Base-by-base conservation (phyloP, 2,113 vertebrate species). In the Anhinga anhinga region DNA sequence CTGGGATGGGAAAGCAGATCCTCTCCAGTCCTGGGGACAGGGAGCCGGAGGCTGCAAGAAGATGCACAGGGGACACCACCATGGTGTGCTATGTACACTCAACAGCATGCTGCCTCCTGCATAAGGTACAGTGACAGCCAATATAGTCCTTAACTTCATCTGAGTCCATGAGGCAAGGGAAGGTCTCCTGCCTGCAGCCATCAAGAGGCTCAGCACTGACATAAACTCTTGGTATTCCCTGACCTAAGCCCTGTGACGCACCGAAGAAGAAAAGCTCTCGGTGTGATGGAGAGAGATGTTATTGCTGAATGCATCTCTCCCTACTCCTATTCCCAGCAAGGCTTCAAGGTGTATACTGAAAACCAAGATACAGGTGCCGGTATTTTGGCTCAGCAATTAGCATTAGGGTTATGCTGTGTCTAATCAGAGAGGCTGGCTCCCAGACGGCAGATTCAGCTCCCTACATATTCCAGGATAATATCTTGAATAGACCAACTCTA, bases 81-180 rank as follows among this genome's bases (percentile, higher is more conserved):
- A 4, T 1, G 8, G 76, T 1, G 4, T 16, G 42, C 53, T 45
- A 1, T 2, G 16, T 11, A 26, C 32, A 5, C 63, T 20, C 15
- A 16, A 21, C 20, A 44, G 52, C 47, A 10, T 5, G 10, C 26
- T 66, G 62, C 45, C 50, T 56, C 29, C 44, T 53, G 45, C 8
- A 0, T 10, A 18, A 58, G 42, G 67, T 13, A 40, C 1, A 1
- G 56, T 18, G 62, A 63, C 32, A 16, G 38, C 22, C 22, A 47
- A 3, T 23, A 20, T 1, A 40, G 47, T 40, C 29, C 45, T 59
- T 6, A 27, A 20, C 45, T 70, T 42, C 42, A 34, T 29, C 42
- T 9, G 47, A 40, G 11, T 21, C 47, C 15, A 1, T 0, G 26
- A 22, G 42, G 77, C 53, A 34, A 7, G 27, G 66, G 70, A 25